Conservation (phyloP, 2,888 invertebrate genomes). For the Cotesia congregata region DNA sequence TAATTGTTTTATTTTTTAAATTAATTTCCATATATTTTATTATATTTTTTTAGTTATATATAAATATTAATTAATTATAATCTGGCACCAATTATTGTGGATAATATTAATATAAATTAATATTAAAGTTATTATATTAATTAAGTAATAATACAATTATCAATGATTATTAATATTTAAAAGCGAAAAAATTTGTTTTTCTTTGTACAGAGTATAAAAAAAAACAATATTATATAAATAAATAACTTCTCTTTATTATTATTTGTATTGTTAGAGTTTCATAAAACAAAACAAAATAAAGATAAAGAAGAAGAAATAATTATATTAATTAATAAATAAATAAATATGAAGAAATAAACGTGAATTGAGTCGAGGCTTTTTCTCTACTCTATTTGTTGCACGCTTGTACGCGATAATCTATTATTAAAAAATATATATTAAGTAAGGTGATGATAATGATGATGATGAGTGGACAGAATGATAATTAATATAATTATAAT, state of each 20-base stretch:
- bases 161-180: constrained; percentile 10
- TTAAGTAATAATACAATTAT: constrained; percentile 7
- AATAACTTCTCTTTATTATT: constrained; percentile 35
- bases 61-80: constrained; percentile 27
- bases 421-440: background rate
- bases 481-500: background rate
- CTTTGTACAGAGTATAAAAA: constrained; percentile 44
- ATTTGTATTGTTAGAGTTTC: constrained; percentile 26
- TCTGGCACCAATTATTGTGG: constrained; percentile 15
- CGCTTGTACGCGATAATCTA: constrained; percentile 44
- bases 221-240: constrained; percentile 39
- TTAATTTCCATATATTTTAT: constrained; percentile 15
- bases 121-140: background rate
- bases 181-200: constrained; percentile 30
- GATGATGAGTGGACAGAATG: background rate
- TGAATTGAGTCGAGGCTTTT: constrained; percentile 25
- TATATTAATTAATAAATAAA: background rate
- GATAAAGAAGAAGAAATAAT: constrained; percentile 16
- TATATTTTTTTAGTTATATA: constrained; percentile 21
- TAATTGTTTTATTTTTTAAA: constrained; percentile 10
- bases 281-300: constrained; percentile 20
- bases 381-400: constrained; percentile 49
- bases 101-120: constrained; percentile 22
- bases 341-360: constrained; percentile 13
- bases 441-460: background rate